These are phyloP conservation scores for Eupithecia centaureata DNA, from an alignment of 2,888 invertebrate genomes.

Conservation along the genomic window DNA sequence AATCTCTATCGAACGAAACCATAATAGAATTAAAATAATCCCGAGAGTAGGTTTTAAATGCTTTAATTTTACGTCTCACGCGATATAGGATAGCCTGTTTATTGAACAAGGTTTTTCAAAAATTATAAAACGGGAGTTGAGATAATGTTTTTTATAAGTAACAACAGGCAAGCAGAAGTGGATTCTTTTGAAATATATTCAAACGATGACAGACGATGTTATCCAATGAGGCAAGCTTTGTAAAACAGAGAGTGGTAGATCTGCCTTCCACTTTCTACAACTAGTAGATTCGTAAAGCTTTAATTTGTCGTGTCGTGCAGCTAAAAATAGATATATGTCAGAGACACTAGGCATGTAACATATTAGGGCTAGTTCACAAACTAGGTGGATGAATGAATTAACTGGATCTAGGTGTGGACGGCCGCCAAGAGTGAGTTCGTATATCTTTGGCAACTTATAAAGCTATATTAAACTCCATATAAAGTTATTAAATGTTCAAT, in stretches of 20 bases:
- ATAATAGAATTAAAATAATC: neutral
- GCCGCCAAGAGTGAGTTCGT: constrained; percentile 20
- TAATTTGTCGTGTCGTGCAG: neutral
- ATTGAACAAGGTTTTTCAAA: neutral
- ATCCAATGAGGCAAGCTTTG: neutral
- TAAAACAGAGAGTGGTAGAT: too few relatives aligned
- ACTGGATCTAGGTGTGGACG: constrained; percentile 30
- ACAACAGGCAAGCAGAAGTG: too few relatives aligned
- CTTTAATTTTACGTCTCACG: neutral
- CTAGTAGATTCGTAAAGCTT: neutral
- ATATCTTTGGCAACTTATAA: constrained; percentile 32
- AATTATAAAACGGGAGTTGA: neutral
- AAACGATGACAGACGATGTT: neutral
- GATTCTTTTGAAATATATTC: neutral
- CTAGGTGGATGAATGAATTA: constrained; percentile 25
- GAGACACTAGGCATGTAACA: constrained; percentile 6
- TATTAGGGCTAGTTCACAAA: constrained; percentile 2
- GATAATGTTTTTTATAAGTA: too few relatives aligned
- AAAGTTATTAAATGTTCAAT: constrained; percentile 32
- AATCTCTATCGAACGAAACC: neutral
- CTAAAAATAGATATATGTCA: neutral
- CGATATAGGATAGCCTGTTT: neutral
- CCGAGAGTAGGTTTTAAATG: neutral
- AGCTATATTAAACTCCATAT: constrained; percentile 29
- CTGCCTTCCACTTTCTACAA: too few relatives aligned